Evolutionary conservation across 1,140 invertebrate genomes (phyloP), one percentile per base, ranked within the genome.

Genomic region (Ooceraea biroi): DNA sequence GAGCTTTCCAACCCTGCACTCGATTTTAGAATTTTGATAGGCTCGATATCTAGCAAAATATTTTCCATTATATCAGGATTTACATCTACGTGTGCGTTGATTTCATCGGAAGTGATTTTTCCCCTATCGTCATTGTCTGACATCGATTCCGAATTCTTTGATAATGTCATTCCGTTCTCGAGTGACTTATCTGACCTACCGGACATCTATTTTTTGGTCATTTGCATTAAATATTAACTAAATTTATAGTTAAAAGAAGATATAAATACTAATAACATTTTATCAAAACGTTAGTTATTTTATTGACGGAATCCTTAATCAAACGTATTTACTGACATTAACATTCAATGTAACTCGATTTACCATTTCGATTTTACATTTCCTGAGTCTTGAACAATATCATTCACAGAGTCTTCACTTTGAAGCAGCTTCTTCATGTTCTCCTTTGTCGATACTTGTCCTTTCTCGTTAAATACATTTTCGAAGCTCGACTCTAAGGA

Each of bases 41-140:
- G 85, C 22, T 73, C n/a, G 8, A 85, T 65, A 10, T 74, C 48
- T 27, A 50, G 22, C 1, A 86, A 85, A 57, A 85, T 65, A 58
- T 66, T 84, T 55, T 66, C 63, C 0, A 52, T 50, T 22, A 68
- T 57, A 14, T 85, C 66, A 30, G 55, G 73, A 41, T 86, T 69
- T 25, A 69, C n/a, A 22, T 63, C 66, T 68, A 27, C 55, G 4
- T n/a, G 82, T 55, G 60, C 50, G 17, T 55, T 65, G 7, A 72
- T 66, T 25, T 86, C 68, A 11, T 65, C 22, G 14, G 7, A 46
- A 19, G n/a, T 41, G 19, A 46, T n/a, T 84, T 46, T 60, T 10
- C 36, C 52, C 17, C 44, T 36, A 22, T 17, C 3, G 55, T 14
- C n/a, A 25, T 63, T 46, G 14, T 74, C 14, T 50, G 44, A 61